phyloP scores from a whole-genome alignment of 2,113 vertebrate genomes.

The Lophius piscatorius region DNA sequence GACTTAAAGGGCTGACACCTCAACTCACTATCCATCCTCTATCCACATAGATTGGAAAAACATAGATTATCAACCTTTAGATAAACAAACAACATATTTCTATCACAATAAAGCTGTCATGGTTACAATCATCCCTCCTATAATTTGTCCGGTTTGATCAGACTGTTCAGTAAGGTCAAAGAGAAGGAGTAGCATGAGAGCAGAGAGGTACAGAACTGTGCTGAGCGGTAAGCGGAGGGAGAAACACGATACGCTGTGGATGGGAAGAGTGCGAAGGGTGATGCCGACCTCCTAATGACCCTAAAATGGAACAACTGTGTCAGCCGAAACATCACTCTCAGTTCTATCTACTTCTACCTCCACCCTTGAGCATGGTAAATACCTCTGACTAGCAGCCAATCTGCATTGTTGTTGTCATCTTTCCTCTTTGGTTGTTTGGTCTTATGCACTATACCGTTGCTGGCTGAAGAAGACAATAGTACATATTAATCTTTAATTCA shows the following conservation, averaged over 20 bases:
- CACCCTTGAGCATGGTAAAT: too few relatives aligned
- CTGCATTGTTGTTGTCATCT: too few relatives aligned
- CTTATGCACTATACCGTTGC: too few relatives aligned
- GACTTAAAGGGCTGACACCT: slow-evolving; percentile 36
- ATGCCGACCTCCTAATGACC: slow-evolving; percentile 27
- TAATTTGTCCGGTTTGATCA: slow-evolving; percentile 27
- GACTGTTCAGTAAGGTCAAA: slow-evolving; percentile 5
- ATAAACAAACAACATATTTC: slow-evolving; percentile 52
- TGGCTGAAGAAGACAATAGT: too few relatives aligned
- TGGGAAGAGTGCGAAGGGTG: slow-evolving; percentile 2
- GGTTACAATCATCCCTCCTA: slow-evolving; percentile 16
- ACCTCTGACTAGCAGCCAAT: too few relatives aligned
- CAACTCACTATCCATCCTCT: slow-evolving; percentile 52
- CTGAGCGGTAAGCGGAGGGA: slow-evolving; percentile 14
- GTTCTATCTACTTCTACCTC: slow-evolving; percentile 28
- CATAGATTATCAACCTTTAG: slow-evolving; percentile 38
- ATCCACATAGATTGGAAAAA: slow-evolving; percentile 50
- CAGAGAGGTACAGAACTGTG: background rate
- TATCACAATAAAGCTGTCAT: slow-evolving; percentile 53
- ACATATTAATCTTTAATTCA: too few relatives aligned
- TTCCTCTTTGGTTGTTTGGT: too few relatives aligned
- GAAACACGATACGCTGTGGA: slow-evolving; percentile 3
- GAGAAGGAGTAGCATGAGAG: background rate
- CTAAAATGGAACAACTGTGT: slow-evolving; percentile 28
- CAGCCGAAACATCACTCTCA: slow-evolving; percentile 40